A percentile compares a stretch with the other conserved stretches of the same genome.
Conservation (phyloP, 1,140 invertebrate species). For the Portunus trituberculatus region DNA sequence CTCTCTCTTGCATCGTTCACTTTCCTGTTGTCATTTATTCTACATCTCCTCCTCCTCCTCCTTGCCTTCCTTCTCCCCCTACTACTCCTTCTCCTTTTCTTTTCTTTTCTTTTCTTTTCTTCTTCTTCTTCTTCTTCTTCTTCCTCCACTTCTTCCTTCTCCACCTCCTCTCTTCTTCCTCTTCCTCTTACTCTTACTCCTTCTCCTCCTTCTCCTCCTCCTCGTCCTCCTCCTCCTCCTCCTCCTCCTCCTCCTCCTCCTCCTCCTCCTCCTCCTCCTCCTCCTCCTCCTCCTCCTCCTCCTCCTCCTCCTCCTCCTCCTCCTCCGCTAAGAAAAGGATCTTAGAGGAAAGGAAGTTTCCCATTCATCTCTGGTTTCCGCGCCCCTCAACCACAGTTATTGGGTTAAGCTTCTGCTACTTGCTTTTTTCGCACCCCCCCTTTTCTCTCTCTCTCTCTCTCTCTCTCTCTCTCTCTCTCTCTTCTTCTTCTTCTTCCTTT, state of each 20-base stretch:
- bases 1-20: not conserved
- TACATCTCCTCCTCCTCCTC: not conserved
- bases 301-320: not conserved
- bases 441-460: slow-evolving; percentile 1
- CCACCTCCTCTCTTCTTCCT: not conserved
- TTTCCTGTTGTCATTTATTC: too few species aligned
- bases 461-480: slow-evolving; percentile 12
- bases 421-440: too few species aligned
- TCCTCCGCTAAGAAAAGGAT: not conserved
- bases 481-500: too few species aligned
- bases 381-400: too few species aligned
- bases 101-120: too few species aligned
- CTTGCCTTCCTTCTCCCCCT: not conserved
- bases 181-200: not conserved
- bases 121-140: too few species aligned
- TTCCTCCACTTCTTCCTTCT: not conserved
- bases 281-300: not conserved
- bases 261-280: not conserved
- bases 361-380: not conserved
- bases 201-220: not conserved
- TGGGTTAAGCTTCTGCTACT: too few species aligned
- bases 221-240: not conserved
- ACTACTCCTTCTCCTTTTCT: not conserved
- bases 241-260: not conserved
- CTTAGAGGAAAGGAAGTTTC: not conserved